phyloP scores from a whole-genome alignment of 1,140 invertebrate species.

The Cydia strobilella region DNA sequence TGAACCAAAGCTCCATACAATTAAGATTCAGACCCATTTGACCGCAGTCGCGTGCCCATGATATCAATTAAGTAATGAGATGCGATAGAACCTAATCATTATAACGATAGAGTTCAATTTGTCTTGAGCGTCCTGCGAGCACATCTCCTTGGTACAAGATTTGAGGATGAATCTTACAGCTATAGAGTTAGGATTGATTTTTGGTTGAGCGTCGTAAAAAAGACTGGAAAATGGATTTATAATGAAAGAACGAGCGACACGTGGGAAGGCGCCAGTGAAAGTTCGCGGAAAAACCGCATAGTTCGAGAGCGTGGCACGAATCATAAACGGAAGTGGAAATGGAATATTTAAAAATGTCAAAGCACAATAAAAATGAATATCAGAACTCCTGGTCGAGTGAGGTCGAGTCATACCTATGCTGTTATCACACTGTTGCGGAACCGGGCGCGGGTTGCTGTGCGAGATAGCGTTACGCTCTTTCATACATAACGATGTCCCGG shows the following conservation, averaged over 20 bases:
- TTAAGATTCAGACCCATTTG: background rate
- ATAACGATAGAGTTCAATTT: background rate
- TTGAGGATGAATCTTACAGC: background rate
- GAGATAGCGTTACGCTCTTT: no score
- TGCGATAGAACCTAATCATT: background rate
- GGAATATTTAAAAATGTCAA: background rate
- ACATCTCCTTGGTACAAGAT: background rate
- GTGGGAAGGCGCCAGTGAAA: conserved; percentile 21
- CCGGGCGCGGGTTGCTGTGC: no score
- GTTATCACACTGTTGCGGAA: no score
- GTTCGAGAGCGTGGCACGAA: background rate
- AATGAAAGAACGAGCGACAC: conserved; percentile 20
- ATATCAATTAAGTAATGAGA: background rate
- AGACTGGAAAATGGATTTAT: conserved; percentile 14
- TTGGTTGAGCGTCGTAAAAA: background rate
- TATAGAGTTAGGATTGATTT: background rate
- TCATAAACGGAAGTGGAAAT: background rate
- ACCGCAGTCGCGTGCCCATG: background rate
- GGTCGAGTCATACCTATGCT: no score
- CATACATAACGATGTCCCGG: no score
- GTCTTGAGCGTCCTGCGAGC: background rate
- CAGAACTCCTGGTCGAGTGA: no score
- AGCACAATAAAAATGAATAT: background rate
- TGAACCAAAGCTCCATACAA: background rate
- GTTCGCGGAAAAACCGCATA: conserved; percentile 29